Evolutionary conservation across 2,113 vertebrate genomes (phyloP), one percentile per base, ranked within the genome.

Genomic region (Ctenomys sociabilis): DNA sequence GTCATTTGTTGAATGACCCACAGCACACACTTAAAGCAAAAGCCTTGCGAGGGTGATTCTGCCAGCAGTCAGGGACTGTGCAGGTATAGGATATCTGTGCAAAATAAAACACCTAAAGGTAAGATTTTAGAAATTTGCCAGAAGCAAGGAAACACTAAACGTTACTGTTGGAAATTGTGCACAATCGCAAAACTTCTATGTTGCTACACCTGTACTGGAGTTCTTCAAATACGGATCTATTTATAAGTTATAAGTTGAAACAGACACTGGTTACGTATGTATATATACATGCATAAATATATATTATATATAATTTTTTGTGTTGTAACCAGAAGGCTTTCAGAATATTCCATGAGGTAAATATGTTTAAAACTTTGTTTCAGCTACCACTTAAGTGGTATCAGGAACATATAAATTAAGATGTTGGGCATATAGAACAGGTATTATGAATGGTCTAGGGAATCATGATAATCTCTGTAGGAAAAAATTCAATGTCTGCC

Each of bases 401-500:
- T 90, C 40, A 72, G 37, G 35, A 80, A 45, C 17, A 22, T 72
- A 77, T 1, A 89, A 63, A 9, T 80, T 91, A 94, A 90, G 49
- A 26, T 13, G 54, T 54, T 87, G 81, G 43, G 45, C 24, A 96
- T 91, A 78, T 85, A 91, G 57, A 70, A 80, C 16, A 88, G 4
- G 4, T 88, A 64, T 43, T 80, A 54, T 68, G 17, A 92, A 22
- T 37, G 30, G 85, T 66, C n/a, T 32, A 85, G 35, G 19, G 30
- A 88, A 85, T 90, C 22, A 85, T 35, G 61, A 77, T 83, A 59
- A n/a, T 92, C n/a, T 12, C 12, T 88, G 8, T 32, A 45, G 87
- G 40, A 94, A 94, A 22, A 96, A 59, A 72, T 86, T 45, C 89
- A 89, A 70, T 16, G 5, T 81, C 68, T 85, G 57, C 68, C 93